Percentiles rank a stretch among this genome's conserved stretches.
Conservation (phyloP, 1,140 invertebrate genomes). For the Drosophila tropicalis region DNA sequence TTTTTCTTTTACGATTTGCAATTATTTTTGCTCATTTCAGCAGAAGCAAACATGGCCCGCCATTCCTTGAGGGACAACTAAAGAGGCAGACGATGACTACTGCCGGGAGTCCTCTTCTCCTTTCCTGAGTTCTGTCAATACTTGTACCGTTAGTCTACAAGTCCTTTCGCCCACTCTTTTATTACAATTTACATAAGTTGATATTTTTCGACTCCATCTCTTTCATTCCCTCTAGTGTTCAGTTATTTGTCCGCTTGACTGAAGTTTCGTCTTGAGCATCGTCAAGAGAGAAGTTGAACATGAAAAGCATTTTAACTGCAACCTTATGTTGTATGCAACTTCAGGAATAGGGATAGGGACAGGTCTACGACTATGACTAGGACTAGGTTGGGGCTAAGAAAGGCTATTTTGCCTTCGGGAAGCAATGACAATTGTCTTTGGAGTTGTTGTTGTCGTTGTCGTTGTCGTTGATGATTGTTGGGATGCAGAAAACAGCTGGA, state of each 20-base stretch:
- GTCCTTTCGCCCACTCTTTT: conserved; percentile 33
- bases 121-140: conserved; percentile 36
- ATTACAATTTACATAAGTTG: conserved; percentile 76
- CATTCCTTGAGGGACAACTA: conserved; percentile 73
- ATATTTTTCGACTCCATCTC: conserved; percentile 63
- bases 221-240: conserved; percentile 35
- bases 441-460: conserved; percentile 9
- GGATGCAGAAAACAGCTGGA: conserved; percentile 15
- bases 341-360: neutral
- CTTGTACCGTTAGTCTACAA: conserved; percentile 40
- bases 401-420: conserved; percentile 36
- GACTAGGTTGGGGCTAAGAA: neutral
- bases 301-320: conserved; percentile 76
- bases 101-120: neutral
- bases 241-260: conserved; percentile 68
- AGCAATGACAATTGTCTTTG: conserved; percentile 60
- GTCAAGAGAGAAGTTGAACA: conserved; percentile 52
- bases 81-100: conserved; percentile 32
- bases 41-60: conserved; percentile 76
- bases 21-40: conserved; percentile 81
- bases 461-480: conserved; percentile 35
- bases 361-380: neutral
- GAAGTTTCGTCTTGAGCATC: conserved; percentile 42
- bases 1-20: conserved; percentile 75
- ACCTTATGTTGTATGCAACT: conserved; percentile 31